Base-by-base conservation (phyloP, 2,113 vertebrate genomes). In the Ifrita kowaldi region DNA sequence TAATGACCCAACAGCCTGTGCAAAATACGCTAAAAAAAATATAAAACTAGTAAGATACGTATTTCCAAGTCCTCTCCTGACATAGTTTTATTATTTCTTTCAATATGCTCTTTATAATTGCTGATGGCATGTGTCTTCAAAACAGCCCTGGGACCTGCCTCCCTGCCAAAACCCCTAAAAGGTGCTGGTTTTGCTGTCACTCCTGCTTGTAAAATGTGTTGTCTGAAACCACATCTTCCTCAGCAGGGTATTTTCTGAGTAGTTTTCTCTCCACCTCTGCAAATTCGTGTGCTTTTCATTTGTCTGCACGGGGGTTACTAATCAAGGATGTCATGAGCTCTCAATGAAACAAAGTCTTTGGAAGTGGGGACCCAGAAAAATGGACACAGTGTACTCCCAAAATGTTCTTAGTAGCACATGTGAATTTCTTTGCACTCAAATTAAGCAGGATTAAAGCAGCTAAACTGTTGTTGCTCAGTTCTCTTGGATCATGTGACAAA, bases 341-440 rank as follows among this genome's bases (percentile, higher is more conserved):
- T 97, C 98, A 99, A 96, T 77, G 97, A 98, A 98, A 98, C 98
- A 98, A 98, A 98, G 97, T 95, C 97, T 97, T 98, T 98, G 98
- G 98, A 97, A 1, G 5, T 94, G 92, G 97, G 96, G 98, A 96
- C 95, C 87, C 96, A 95, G 97, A 94, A 98, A 98, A 98, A 98
- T 98, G 98, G 98, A 98, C 97, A 97, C 98, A 98, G 98, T 98
- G 98, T 98, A 96, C 98, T 98, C 83, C 49, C 95, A 97, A 98
- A 99, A 98, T 98, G 98, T 98, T 99, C 98, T 99, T 98, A 98
- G 98, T 95, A 98, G 98, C 98, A 98, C 98, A 99, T 98, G 98
- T 98, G 98, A 99, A 98, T 98, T 98, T 98, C 98, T 98, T 98
- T 98, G 98, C 98, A 97, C 98, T 98, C 98, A 99, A 98, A 99